Conservation (phyloP, 2,888 invertebrate species). For the Aphelenchoides bicaudatus region DNA sequence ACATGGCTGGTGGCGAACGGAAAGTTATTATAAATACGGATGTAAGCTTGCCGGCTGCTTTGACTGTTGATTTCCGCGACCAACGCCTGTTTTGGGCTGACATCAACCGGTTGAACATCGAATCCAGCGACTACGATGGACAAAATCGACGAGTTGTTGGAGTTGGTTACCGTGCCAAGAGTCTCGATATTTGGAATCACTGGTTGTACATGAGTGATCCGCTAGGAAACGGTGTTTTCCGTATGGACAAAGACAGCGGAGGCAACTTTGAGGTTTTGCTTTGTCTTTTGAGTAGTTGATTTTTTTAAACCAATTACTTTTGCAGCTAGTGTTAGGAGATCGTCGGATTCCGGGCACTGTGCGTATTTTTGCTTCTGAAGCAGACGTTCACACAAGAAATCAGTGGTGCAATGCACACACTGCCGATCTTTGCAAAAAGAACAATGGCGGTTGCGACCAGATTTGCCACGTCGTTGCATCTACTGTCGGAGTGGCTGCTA, state of each 20-base stretch:
- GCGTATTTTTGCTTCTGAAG: conserved; percentile 56
- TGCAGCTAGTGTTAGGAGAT: conserved; percentile 88
- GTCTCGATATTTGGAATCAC: conserved; percentile 54
- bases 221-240: conserved; percentile 73
- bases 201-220: conserved; percentile 60
- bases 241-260: conserved; percentile 94
- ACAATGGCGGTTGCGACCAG: conserved; percentile 81
- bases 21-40: conserved; percentile 80
- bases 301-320: too few relatives aligned
- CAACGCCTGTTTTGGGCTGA: conserved; percentile 86
- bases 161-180: conserved; percentile 55
- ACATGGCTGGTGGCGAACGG: conserved; percentile 82
- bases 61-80: conserved; percentile 91
- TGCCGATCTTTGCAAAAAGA: conserved; percentile 78
- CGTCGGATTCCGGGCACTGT: conserved; percentile 67
- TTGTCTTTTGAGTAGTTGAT: too few relatives aligned
- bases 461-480: conserved; percentile 42
- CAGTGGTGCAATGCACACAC: conserved; percentile 53
- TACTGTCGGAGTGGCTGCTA: conserved; percentile 44
- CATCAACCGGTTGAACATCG: conserved; percentile 80
- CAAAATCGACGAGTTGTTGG: conserved; percentile 67
- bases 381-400: conserved; percentile 47
- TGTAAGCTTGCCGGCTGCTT: conserved; percentile 86
- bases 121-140: conserved; percentile 83
- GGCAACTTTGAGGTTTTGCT: conserved; percentile 77